phyloP scores from a whole-genome alignment of 2,113 vertebrate species.

The Motacilla tschutschensis region DNA sequence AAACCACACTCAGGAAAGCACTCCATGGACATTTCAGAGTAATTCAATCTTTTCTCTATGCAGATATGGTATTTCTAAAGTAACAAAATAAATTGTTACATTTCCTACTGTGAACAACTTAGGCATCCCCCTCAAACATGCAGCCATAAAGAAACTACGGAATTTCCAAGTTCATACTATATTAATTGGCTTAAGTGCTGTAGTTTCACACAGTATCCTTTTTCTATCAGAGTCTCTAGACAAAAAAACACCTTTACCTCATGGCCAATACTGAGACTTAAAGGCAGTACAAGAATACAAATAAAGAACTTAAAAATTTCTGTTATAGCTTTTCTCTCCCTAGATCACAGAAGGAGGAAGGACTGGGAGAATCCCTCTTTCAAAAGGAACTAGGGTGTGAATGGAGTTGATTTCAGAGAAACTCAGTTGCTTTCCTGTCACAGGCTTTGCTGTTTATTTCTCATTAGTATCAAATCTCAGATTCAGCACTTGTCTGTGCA shows the following conservation, averaged over 20 bases:
- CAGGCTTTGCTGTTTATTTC: background rate
- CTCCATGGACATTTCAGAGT: background rate
- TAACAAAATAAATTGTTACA: background rate
- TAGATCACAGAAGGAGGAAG: background rate
- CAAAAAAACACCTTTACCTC: background rate
- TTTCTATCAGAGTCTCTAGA: background rate
- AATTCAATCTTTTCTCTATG: background rate
- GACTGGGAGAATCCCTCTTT: background rate
- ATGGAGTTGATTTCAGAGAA: background rate
- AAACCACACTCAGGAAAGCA: background rate
- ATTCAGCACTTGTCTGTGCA: background rate
- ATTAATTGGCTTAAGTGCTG: background rate
- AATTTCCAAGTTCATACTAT: background rate
- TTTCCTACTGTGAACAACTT: background rate
- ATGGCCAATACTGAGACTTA: background rate
- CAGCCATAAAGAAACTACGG: background rate
- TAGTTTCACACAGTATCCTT: background rate
- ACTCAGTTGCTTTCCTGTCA: background rate
- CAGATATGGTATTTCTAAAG: background rate
- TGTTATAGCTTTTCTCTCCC: background rate
- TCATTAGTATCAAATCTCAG: background rate
- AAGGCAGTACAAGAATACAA: background rate
- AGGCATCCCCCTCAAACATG: background rate
- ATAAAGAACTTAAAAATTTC: background rate
- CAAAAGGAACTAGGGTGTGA: background rate